Conservation (phyloP, 23 tunicate species). For the Oikopleura vanhoeffeni region DNA sequence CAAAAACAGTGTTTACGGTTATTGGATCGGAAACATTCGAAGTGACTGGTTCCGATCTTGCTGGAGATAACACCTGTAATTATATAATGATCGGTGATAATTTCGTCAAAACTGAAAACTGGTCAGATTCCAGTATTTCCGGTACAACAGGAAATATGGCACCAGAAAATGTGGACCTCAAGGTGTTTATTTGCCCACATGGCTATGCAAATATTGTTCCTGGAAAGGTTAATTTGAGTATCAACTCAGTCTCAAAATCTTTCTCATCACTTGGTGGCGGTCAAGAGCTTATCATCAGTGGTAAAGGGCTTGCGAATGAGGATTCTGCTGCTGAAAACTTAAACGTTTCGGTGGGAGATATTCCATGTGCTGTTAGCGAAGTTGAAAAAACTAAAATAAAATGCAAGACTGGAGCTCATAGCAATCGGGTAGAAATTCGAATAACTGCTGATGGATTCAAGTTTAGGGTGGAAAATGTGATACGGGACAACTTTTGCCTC, state of each 20-base stretch:
- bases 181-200: neutral
- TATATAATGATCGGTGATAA: neutral
- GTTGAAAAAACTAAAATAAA: neutral
- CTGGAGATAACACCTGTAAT: neutral
- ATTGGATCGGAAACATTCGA: neutral
- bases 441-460: neutral
- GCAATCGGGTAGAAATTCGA: neutral
- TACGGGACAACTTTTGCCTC: too few relatives aligned
- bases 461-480: too few relatives aligned
- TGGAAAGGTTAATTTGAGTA: neutral
- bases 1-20: neutral
- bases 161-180: neutral
- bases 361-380: neutral
- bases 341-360: neutral
- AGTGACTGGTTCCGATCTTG: neutral
- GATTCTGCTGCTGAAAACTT: neutral
- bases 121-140: neutral
- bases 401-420: neutral
- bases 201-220: neutral
- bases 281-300: neutral
- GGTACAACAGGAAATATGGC: neutral
- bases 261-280: conserved; percentile 4
- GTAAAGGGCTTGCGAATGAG: neutral
- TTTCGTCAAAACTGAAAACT: neutral
- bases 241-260: neutral